Evolutionary conservation across 2,888 invertebrate genomes (phyloP).

Genomic region (Cephalotes varians): DNA sequence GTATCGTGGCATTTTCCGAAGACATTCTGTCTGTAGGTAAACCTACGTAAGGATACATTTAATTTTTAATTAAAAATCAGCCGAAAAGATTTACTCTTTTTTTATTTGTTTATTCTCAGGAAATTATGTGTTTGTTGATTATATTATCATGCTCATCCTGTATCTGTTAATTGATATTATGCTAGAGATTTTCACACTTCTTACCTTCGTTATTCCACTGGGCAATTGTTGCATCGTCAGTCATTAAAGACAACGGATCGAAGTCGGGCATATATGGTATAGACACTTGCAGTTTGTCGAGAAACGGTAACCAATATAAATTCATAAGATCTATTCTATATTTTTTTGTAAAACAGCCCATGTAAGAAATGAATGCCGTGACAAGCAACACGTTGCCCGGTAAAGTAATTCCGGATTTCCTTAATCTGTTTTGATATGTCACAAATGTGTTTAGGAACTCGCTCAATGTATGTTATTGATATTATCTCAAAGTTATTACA

Average conservation of each 20-base stretch:
- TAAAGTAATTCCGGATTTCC: slow-evolving; percentile 91
- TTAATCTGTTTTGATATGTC: slow-evolving; percentile 86
- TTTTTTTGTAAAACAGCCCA: slow-evolving; percentile 95
- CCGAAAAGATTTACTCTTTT: not conserved
- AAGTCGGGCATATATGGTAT: slow-evolving; percentile 93
- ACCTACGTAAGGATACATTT: slow-evolving; percentile 79
- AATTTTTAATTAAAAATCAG: slow-evolving; percentile 3
- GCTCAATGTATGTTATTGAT: not conserved
- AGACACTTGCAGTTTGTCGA: slow-evolving; percentile 90
- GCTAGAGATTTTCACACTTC: not conserved
- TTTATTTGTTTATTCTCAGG: not conserved
- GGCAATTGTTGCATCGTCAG: slow-evolving; percentile 97
- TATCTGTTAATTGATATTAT: not conserved
- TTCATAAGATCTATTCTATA: slow-evolving; percentile 93
- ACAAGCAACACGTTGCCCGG: slow-evolving; percentile 96
- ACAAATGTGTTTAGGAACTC: slow-evolving; percentile 16
- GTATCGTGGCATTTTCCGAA: slow-evolving; percentile 96
- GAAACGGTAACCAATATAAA: slow-evolving; percentile 93
- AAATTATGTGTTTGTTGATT: not conserved
- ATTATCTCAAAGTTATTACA: not conserved
- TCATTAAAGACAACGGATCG: slow-evolving; percentile 94
- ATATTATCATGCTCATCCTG: no score
- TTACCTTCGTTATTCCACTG: slow-evolving; percentile 96
- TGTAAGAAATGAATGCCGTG: slow-evolving; percentile 97
- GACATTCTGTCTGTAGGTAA: slow-evolving; percentile 97